Evolutionary conservation across 2,113 vertebrate genomes (phyloP).

Genomic region (Dromaius novaehollandiae): DNA sequence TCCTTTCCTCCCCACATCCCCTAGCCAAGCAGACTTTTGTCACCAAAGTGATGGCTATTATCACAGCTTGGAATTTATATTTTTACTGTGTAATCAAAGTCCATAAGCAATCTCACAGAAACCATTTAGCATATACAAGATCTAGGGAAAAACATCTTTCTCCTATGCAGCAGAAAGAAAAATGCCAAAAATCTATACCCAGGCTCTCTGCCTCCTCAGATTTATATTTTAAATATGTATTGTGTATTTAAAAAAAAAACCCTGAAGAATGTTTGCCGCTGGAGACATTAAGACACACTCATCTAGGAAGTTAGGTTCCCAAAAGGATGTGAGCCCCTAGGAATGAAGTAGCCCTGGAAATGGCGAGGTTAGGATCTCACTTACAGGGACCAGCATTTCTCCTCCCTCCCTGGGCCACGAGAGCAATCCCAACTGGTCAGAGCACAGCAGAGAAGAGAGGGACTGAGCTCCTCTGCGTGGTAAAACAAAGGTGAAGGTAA

Average conservation of each 20-base stretch:
- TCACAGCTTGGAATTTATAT: constrained; percentile 39
- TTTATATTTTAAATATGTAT: neutral
- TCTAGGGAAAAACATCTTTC: neutral
- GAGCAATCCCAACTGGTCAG: neutral
- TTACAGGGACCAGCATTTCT: rapidly evolving
- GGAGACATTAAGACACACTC: neutral
- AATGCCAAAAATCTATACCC: neutral
- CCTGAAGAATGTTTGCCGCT: neutral
- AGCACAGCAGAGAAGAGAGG: neutral
- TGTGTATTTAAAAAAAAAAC: neutral
- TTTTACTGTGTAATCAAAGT: constrained; percentile 66
- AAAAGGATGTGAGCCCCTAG: neutral
- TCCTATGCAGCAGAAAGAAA: neutral
- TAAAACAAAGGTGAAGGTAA: neutral
- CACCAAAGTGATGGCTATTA: constrained; percentile 39
- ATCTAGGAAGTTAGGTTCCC: neutral
- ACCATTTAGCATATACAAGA: constrained; percentile 11
- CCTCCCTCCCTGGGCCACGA: rapidly evolving
- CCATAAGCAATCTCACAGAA: constrained; percentile 40
- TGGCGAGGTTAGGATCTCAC: neutral
- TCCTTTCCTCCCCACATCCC: constrained; percentile 2
- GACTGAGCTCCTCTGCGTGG: rapidly evolving
- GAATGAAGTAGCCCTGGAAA: neutral
- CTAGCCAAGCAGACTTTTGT: constrained; percentile 12
- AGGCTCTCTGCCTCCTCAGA: neutral